Conservation (phyloP, 2,113 vertebrate species). For the Arenaria interpres region DNA sequence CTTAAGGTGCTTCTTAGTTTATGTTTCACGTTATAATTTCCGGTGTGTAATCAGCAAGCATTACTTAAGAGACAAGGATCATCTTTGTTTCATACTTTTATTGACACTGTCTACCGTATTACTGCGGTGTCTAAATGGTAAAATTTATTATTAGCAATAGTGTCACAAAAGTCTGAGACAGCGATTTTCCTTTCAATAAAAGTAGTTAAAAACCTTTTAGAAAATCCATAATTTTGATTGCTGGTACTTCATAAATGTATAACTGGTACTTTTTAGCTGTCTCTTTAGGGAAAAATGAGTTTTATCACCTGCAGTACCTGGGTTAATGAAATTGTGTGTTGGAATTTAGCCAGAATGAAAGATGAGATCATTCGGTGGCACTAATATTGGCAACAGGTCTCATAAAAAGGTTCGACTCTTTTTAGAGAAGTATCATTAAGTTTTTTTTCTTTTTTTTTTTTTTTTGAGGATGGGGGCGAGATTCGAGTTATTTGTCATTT, state of each 20-base stretch:
- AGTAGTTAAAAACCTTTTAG: slow-evolving; percentile 90
- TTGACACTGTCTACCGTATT: slow-evolving; percentile 81
- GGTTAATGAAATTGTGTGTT: slow-evolving; percentile 88
- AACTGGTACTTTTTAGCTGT: slow-evolving; percentile 90
- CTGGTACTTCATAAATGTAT: slow-evolving; percentile 89
- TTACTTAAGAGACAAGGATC: slow-evolving; percentile 76
- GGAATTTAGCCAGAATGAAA: slow-evolving; percentile 84
- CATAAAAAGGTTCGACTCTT: slow-evolving; percentile 73
- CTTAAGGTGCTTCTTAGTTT: slow-evolving; percentile 62
- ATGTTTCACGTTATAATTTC: slow-evolving; percentile 74
- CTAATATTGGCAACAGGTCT: slow-evolving; percentile 84
- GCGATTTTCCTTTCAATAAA: slow-evolving; percentile 89
- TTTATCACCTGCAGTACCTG: slow-evolving; percentile 89
- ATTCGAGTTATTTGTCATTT: slow-evolving; percentile 61
- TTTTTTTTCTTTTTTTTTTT: not conserved
- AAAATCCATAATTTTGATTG: slow-evolving; percentile 91
- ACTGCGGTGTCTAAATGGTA: slow-evolving; percentile 79
- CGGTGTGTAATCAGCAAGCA: slow-evolving; percentile 74
- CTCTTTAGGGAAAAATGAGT: slow-evolving; percentile 90
- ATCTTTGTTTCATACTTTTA: slow-evolving; percentile 82
- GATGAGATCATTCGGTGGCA: slow-evolving; percentile 83
- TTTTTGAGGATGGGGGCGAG: slow-evolving; percentile 31
- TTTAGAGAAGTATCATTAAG: slow-evolving; percentile 68
- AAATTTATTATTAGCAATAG: slow-evolving; percentile 86
- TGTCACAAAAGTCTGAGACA: slow-evolving; percentile 87